Percentiles rank a stretch among this genome's conserved stretches.
phyloP scores from a whole-genome alignment of 2,888 invertebrate genomes.

The Myathropa florea region DNA sequence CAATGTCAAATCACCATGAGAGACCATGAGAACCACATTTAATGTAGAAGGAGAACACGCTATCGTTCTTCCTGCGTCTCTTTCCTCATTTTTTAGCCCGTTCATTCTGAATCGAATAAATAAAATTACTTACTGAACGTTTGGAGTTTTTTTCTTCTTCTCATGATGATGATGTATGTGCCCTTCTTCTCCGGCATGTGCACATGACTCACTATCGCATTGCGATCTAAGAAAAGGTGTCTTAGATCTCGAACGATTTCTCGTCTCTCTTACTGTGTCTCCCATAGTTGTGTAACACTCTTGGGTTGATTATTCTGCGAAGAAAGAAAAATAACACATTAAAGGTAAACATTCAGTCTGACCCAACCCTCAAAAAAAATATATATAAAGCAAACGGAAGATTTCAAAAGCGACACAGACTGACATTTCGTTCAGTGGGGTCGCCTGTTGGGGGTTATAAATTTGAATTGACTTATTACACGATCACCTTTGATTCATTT shows the following conservation, averaged over 20 bases:
- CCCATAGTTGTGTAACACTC: constrained; percentile 71
- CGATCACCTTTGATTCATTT: not conserved
- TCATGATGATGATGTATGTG: constrained; percentile 80
- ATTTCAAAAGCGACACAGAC: not conserved
- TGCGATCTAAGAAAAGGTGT: constrained; percentile 85
- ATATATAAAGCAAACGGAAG: not conserved
- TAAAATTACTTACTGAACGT: constrained; percentile 77
- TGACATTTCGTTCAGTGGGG: not conserved
- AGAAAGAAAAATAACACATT: constrained; percentile 17
- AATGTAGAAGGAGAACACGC: constrained; percentile 38
- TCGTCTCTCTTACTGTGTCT: constrained; percentile 81
- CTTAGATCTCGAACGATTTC: constrained; percentile 87
- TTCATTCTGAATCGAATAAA: not conserved
- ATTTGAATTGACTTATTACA: not conserved
- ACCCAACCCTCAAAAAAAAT: not conserved
- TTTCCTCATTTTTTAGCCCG: not conserved
- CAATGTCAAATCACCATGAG: constrained; percentile 22
- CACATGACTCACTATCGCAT: constrained; percentile 83
- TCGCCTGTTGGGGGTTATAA: not conserved
- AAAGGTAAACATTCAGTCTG: constrained; percentile 44
- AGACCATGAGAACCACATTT: constrained; percentile 11
- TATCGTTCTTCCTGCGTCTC: not conserved
- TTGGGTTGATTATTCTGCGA: constrained; percentile 47
- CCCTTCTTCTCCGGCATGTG: constrained; percentile 82
- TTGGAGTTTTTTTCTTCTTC: constrained; percentile 80